A percentile compares a stretch with the other conserved stretches of the same genome.
Evolutionary conservation across 2,797 vertebrate species (phyloP).

Genomic region (Triplophysa yarkandensis): DNA sequence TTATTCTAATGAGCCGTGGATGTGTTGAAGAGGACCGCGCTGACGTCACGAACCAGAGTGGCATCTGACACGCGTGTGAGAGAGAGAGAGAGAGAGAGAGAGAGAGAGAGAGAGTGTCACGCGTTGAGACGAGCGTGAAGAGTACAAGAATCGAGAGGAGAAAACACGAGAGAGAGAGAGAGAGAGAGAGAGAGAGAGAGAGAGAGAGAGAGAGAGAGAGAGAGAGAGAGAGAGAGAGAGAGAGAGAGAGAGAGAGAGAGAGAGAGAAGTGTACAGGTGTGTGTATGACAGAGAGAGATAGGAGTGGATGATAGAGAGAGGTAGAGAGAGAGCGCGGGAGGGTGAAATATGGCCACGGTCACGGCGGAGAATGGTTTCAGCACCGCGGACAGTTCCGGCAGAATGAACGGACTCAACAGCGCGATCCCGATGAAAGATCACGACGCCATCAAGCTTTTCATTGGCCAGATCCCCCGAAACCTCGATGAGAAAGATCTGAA

Average conservation of each 20-base stretch:
- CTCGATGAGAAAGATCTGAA: conserved; percentile 98
- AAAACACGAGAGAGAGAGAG: conserved; percentile 60
- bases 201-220: conserved; percentile 55
- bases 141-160: conserved; percentile 62
- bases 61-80: conserved; percentile 65
- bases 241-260: conserved; percentile 68
- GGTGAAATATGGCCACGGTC: conserved; percentile 91
- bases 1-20: conserved; percentile 80
- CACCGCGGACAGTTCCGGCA: conserved; percentile 89
- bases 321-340: conserved; percentile 74
- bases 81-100: too few species aligned
- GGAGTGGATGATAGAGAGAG: conserved; percentile 65
- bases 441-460: conserved; percentile 99
- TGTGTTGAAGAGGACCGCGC: conserved; percentile 64
- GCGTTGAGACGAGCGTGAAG: conserved; percentile 2
- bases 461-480: conserved; percentile 97
- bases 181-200: conserved; percentile 35
- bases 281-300: conserved; percentile 51
- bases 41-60: conserved; percentile 82
- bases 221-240: conserved; percentile 59
- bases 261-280: conserved; percentile 61
- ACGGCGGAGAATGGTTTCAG: conserved; percentile 88
- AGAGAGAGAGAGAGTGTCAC: conserved; percentile 55
- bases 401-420: conserved; percentile 90
- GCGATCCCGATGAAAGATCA: conserved; percentile 98